Evolutionary conservation across 2,797 vertebrate genomes (phyloP), one percentile per base, ranked within the genome.

Genomic region (Sebastolobus altivelis): DNA sequence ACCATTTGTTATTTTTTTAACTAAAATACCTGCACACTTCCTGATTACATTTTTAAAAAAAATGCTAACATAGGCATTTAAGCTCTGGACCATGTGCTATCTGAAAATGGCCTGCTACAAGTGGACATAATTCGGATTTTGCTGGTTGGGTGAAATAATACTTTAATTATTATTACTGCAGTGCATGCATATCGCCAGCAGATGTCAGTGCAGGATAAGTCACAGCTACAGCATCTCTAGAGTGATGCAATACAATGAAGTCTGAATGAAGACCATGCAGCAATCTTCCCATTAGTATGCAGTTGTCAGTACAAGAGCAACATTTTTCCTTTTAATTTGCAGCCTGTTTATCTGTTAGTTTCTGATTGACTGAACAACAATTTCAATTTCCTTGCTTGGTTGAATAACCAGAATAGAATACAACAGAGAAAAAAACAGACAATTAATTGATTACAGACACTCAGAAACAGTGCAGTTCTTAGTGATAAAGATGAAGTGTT

Each of bases 181-280:
- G 27, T 83, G 38, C 1, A 7, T 8, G 0, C 0, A 12, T 6
- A 0, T 49, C 0, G 27, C 86, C 88, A 83, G 67, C 38, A 89
- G 89, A 22, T 71, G 87, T 77, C 90, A 84, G 75, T 80, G 59
- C 43, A 78, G 65, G 68, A 80, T 69, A 1, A 74, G 14, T 63
- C 6, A 25, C 49, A 27, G 65, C 10, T 25, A 43, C 37, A 40
- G 31, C 3, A 20, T 18, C 65, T 29, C 2, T 6, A 37, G 1
- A 27, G n/a, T 75, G 81, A 82, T 8, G 84, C 77, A 65, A 85
- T 86, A 65, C 59, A 55, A 6, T 35, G 8, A 55, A 49, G 61
- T 22, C 5, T 20, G 1, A 22, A 38, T 46, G 20, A 40, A 33
- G 4, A 25, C 18, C 2, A 55, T 25, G 3, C 8, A 43, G n/a